Percentiles rank a stretch among this genome's conserved stretches.
Conservation (phyloP, 2,888 invertebrate species). For the Drosophila hamatofila region DNA sequence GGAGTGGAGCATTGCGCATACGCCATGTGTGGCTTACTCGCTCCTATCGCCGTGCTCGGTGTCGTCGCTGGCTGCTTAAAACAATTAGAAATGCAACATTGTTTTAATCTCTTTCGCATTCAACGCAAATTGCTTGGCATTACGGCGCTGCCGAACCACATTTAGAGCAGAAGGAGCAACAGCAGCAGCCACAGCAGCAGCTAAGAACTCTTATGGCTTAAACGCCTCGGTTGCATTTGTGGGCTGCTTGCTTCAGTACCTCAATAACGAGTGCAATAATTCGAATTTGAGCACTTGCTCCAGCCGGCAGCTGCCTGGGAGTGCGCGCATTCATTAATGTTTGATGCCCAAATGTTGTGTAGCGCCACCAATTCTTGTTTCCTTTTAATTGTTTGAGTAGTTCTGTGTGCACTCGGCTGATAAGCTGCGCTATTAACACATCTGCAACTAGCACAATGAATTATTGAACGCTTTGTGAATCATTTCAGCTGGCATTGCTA, state of each 20-base stretch:
- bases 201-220: slow-evolving; percentile 29
- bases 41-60: slow-evolving; percentile 5
- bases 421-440: background rate
- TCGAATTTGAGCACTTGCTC: slow-evolving; percentile 73
- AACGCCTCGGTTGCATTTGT: slow-evolving; percentile 1
- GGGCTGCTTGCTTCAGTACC: slow-evolving; percentile 22
- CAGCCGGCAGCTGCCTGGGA: slow-evolving; percentile 28
- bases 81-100: slow-evolving; percentile 80
- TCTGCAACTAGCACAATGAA: background rate
- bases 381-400: slow-evolving; percentile 1
- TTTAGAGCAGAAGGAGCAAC: slow-evolving; percentile 31
- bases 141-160: slow-evolving; percentile 69
- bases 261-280: slow-evolving; percentile 65
- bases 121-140: slow-evolving; percentile 82
- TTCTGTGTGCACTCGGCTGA: background rate
- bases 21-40: slow-evolving; percentile 63
- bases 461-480: background rate
- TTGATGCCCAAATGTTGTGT: slow-evolving; percentile 35
- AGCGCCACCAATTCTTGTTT: background rate
- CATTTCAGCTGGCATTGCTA: background rate
- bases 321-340: slow-evolving; percentile 33
- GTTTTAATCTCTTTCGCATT: slow-evolving; percentile 82
- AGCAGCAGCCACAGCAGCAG: slow-evolving; percentile 30
- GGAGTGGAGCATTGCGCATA: slow-evolving; percentile 52
- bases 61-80: slow-evolving; percentile 68